A percentile compares a stretch with the other conserved stretches of the same genome.
These are phyloP conservation scores for Rattus norvegicus DNA, from an alignment of 2,113 vertebrate genomes.

Conservation along the genomic window DNA sequence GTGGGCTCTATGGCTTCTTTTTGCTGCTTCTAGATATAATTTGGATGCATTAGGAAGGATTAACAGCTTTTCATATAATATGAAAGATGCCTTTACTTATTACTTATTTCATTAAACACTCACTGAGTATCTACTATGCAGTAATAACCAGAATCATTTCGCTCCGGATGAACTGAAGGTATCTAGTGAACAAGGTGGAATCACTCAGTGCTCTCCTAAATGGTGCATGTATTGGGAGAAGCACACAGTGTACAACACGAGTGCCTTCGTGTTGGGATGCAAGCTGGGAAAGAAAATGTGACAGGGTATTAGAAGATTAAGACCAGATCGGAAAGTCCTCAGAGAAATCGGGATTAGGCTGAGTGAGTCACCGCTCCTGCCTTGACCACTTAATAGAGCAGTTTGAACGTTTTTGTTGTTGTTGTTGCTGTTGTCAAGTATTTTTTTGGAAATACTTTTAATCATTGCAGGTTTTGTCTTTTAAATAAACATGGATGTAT, in stretches of 20 bases:
- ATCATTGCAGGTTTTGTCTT: neutral
- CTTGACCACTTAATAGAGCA: neutral
- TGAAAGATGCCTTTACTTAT: slow-evolving; percentile 15
- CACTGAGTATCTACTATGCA: neutral
- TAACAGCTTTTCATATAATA: neutral
- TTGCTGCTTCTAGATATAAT: neutral
- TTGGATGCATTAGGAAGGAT: neutral
- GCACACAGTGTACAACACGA: neutral
- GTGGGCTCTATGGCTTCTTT: neutral
- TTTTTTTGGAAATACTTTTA: neutral
- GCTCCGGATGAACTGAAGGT: slow-evolving; percentile 12
- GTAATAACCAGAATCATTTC: neutral
- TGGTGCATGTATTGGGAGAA: neutral
- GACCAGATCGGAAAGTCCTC: neutral
- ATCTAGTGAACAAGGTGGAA: neutral
- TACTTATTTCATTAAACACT: neutral
- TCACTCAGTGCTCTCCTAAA: neutral
- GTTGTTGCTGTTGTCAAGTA: neutral
- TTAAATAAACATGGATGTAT: slow-evolving; percentile 46
- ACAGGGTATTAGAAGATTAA: neutral
- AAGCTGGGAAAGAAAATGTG: neutral
- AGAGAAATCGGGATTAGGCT: neutral
- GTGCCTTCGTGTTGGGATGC: neutral
- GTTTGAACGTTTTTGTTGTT: neutral
- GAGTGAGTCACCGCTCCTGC: neutral